Conservation (phyloP, 2,113 vertebrate species). For the Chlorocebus sabaeus region DNA sequence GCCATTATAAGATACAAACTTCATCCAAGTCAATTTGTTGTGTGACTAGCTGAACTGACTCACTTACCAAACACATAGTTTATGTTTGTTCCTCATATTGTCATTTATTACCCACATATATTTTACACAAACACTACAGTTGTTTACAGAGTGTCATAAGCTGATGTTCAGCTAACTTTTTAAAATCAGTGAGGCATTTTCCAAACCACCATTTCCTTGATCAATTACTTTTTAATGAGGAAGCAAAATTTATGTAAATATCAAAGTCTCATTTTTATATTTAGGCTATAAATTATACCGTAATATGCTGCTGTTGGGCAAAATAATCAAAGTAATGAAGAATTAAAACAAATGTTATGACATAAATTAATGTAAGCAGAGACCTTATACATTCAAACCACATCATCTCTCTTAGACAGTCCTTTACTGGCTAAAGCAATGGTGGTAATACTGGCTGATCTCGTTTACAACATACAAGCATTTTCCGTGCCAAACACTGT, state of each 20-base stretch:
- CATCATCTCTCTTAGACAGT: background rate
- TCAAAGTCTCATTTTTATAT: background rate
- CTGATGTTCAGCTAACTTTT: background rate
- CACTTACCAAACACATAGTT: background rate
- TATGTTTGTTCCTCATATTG: background rate
- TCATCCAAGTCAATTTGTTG: background rate
- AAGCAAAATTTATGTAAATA: background rate
- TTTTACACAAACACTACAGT: background rate
- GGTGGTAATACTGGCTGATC: background rate
- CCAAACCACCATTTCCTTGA: slow-evolving; percentile 27
- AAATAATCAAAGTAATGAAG: background rate
- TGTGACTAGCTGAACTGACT: slow-evolving; percentile 32
- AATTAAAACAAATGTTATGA: background rate
- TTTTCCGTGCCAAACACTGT: background rate
- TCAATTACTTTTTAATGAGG: slow-evolving; percentile 38
- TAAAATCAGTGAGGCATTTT: background rate
- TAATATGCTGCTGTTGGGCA: background rate
- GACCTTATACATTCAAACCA: background rate
- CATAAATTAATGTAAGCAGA: background rate
- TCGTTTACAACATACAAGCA: background rate
- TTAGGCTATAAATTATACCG: background rate
- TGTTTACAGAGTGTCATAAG: background rate
- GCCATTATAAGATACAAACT: background rate
- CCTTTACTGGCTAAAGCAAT: background rate
- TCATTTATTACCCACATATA: background rate